Evolutionary conservation across 2,113 vertebrate species (phyloP).

Genomic region (Silurus glanis): DNA sequence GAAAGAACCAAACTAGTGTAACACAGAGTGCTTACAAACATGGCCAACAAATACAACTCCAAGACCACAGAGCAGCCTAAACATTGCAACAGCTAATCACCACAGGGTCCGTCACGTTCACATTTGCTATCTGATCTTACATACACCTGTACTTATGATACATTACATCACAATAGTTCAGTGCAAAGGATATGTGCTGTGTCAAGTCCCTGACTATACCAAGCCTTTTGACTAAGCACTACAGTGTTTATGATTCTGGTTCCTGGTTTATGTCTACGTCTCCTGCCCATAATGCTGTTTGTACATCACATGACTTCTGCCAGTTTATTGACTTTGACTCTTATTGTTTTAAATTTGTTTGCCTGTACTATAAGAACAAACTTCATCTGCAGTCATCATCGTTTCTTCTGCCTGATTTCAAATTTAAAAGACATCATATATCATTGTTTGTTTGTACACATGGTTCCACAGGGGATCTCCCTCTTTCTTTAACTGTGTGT

Average conservation of each 20-base stretch:
- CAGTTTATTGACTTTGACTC: not conserved
- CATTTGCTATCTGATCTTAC: not conserved
- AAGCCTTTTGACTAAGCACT: not conserved
- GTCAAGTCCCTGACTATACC: not conserved
- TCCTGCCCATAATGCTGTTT: not conserved
- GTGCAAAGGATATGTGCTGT: not conserved
- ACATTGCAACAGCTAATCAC: not conserved
- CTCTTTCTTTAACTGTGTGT: not conserved
- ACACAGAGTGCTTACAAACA: not conserved
- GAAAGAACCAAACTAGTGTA: not conserved
- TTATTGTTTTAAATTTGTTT: not conserved
- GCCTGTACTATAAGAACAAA: not conserved
- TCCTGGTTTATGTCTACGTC: not conserved
- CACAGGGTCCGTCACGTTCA: not conserved
- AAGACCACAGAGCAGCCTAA: not conserved
- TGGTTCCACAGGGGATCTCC: slow-evolving; percentile 4
- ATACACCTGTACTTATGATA: not conserved
- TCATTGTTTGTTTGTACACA: slow-evolving; percentile 24
- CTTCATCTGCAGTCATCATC: not conserved
- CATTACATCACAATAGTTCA: not conserved
- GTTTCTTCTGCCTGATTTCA: not conserved
- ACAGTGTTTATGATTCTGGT: not conserved
- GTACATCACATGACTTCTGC: not conserved
- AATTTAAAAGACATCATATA: not conserved
- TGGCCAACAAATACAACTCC: no score